Evolutionary conservation across 2,113 vertebrate species (phyloP).

Genomic region (Ceratotherium simum): DNA sequence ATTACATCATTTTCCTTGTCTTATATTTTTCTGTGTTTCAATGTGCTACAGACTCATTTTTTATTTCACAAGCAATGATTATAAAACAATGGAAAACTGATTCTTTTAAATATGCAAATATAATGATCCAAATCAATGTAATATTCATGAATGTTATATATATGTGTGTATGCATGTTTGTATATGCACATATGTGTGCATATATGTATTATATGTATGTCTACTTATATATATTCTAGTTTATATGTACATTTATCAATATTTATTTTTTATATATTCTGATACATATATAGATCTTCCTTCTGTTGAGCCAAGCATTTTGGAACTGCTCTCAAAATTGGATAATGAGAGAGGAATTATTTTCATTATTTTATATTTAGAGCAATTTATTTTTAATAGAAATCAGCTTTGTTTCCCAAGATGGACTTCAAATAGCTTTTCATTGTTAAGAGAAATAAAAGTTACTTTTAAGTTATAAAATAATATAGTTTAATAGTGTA

Average conservation of each 20-base stretch:
- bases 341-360: neutral
- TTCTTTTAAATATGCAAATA: neutral
- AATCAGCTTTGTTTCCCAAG: neutral
- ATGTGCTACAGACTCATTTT: neutral
- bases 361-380: slow-evolving; percentile 18
- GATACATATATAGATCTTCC: neutral
- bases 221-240: neutral
- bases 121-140: neutral
- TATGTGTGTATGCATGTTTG: neutral
- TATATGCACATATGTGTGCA: neutral
- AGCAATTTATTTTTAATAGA: neutral
- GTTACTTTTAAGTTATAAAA: neutral
- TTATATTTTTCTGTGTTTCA: neutral
- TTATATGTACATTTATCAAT: neutral
- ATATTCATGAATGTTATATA: neutral
- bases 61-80: neutral
- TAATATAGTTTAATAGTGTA: neutral
- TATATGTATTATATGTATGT: neutral
- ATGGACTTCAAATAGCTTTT: neutral
- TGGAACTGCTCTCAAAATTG: neutral
- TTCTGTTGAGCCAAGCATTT: neutral
- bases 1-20: neutral
- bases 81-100: neutral
- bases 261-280: neutral
- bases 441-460: neutral